Percentiles rank a stretch among this genome's conserved stretches.
Evolutionary conservation across 35 echinoderm and acorn worm genomes (phyloP).

Genomic region (Nesometra sesokonis): DNA sequence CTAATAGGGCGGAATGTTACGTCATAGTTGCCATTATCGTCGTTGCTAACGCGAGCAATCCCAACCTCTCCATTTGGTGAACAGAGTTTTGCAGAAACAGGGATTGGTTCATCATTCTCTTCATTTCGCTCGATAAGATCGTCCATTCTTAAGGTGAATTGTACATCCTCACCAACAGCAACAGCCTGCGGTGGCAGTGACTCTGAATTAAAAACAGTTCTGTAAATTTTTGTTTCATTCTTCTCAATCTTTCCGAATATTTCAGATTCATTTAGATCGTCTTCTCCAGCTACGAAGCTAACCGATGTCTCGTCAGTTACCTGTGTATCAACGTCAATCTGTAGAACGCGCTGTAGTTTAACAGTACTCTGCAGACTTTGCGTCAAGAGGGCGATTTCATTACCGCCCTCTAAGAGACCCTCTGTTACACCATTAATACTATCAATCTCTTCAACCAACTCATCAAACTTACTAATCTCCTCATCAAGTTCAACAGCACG

Average conservation of each 20-base stretch:
- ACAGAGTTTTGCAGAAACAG: conserved; percentile 77
- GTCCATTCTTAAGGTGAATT: conserved; percentile 39
- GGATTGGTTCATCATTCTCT: conserved; percentile 11
- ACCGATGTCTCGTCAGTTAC: background rate
- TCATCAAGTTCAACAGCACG: background rate
- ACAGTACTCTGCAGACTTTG: conserved; percentile 61
- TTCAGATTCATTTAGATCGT: background rate
- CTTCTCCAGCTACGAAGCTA: background rate
- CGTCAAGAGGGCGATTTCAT: conserved; percentile 67
- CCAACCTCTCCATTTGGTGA: conserved; percentile 80
- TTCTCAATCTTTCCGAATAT: background rate
- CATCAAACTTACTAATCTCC: background rate
- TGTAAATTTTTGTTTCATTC: background rate
- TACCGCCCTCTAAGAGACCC: conserved; percentile 64
- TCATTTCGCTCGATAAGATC: background rate
- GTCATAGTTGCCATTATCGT: conserved; percentile 69
- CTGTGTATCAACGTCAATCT: background rate
- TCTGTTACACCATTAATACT: conserved; percentile 84
- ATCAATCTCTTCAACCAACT: conserved; percentile 58
- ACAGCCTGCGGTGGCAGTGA: conserved; percentile 14
- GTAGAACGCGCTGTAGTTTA: conserved; percentile 20
- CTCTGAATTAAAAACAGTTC: conserved; percentile 4
- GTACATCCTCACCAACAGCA: conserved; percentile 48
- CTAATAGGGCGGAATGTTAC: conserved; percentile 67
- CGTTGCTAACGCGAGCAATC: conserved; percentile 64